These are phyloP conservation scores for Spilosoma lubricipeda DNA, from an alignment of 2,888 invertebrate species.

Conservation along the genomic window DNA sequence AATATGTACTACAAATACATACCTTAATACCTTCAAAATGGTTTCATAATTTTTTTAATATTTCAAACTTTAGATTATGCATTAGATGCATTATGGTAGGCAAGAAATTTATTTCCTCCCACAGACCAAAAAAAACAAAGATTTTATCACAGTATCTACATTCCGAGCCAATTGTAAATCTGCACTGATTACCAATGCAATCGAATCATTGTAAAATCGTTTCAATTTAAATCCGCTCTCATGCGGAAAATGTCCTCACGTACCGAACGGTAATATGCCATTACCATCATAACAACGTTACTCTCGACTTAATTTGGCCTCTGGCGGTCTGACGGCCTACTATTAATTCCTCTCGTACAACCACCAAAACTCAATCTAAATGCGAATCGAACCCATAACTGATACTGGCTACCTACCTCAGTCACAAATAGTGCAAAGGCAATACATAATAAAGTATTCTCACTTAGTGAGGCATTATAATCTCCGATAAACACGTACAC, in stretches of 20 bases:
- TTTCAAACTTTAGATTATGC: neutral
- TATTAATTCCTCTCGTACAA: constrained; percentile 67
- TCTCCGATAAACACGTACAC: constrained; percentile 53
- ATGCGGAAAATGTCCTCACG: constrained; percentile 74
- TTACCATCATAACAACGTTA: constrained; percentile 82
- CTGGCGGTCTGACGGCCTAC: constrained; percentile 65
- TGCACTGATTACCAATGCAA: constrained; percentile 72
- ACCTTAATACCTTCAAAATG: too few relatives aligned
- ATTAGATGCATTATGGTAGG: neutral
- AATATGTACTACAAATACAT: too few relatives aligned
- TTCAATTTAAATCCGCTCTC: constrained; percentile 74
- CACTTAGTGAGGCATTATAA: constrained; percentile 53
- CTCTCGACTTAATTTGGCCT: constrained; percentile 82
- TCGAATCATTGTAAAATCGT: constrained; percentile 79
- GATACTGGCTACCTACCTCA: constrained; percentile 13
- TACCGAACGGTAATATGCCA: constrained; percentile 76
- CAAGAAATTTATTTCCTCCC: neutral
- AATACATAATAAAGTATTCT: constrained; percentile 22
- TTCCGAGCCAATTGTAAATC: constrained; percentile 60
- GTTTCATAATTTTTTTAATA: neutral
- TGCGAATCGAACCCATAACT: constrained; percentile 23
- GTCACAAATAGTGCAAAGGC: constrained; percentile 15
- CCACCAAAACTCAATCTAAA: constrained; percentile 56
- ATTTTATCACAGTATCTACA: constrained; percentile 36
- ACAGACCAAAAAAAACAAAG: constrained; percentile 5